Conservation (phyloP, 92 coral and sea anemone genomes). For the Heteractis magnifica region DNA sequence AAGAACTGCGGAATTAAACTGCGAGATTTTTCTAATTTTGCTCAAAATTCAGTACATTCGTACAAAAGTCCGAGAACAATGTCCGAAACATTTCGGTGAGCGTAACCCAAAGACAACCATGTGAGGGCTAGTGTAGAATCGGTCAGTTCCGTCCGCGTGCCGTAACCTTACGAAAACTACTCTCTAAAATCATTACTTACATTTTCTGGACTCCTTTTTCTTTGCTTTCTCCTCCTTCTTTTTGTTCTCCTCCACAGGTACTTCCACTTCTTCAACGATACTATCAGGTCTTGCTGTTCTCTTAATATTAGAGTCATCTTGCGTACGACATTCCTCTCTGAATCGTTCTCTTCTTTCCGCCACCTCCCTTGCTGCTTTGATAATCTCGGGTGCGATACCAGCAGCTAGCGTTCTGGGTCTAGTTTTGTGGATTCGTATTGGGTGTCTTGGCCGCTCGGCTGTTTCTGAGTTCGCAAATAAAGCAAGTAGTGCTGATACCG, state of each 20-base stretch:
- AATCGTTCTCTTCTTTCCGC: conserved; percentile 44
- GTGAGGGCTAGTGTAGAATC: no score
- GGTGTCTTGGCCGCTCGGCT: conserved; percentile 27
- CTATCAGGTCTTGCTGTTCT: conserved; percentile 6
- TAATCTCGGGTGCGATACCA: conserved; percentile 62
- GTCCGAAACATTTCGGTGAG: no score
- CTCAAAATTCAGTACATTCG: no score
- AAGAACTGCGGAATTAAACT: no score
- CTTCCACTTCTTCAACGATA: conserved; percentile 2
- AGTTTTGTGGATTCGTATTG: conserved; percentile 43
- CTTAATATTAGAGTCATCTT: conserved; percentile 34
- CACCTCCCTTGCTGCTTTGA: conserved; percentile 50
- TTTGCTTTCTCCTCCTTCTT: conserved; percentile 16
- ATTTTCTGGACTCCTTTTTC: conserved; percentile 34
- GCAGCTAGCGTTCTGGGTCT: conserved; percentile 75
- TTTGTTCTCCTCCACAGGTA: background rate
- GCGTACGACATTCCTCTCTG: conserved; percentile 21
- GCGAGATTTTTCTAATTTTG: no score
- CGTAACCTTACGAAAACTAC: no score
- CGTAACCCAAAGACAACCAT: no score
- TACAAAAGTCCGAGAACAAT: no score
- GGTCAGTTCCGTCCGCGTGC: no score
- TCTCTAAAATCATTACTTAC: conserved; percentile 6
- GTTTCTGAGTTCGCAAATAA: conserved; percentile 44
- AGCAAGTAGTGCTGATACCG: conserved; percentile 44